A percentile compares a stretch with the other conserved stretches of the same genome.
phyloP scores from a whole-genome alignment of 2,888 invertebrate species.

The Liodrosophila aerea region DNA sequence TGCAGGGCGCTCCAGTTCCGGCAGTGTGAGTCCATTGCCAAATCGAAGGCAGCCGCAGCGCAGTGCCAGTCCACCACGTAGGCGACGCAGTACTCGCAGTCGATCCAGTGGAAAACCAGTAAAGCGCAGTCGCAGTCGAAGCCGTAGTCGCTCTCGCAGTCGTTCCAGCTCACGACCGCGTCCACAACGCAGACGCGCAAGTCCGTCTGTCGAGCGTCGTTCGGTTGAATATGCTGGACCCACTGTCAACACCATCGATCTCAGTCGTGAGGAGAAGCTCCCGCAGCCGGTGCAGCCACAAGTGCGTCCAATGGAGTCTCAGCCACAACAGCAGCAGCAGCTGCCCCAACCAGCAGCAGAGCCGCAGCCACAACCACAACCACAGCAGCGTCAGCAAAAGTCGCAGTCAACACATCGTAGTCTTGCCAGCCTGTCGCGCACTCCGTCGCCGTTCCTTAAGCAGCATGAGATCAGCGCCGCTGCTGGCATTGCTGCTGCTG shows the following conservation, averaged over 20 bases:
- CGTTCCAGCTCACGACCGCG: constrained; percentile 37
- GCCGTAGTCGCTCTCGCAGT: constrained; percentile 25
- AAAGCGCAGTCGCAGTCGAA: constrained; percentile 53
- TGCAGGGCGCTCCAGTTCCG: constrained; percentile 40
- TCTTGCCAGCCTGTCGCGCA: constrained; percentile 89
- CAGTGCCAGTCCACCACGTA: constrained; percentile 50
- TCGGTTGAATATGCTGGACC: constrained; percentile 77
- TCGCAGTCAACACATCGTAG: constrained; percentile 45
- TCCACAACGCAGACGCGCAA: constrained; percentile 34
- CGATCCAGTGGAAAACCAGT: constrained; percentile 36
- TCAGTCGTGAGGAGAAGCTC: constrained; percentile 66
- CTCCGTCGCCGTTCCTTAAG: constrained; percentile 92
- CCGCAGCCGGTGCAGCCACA: constrained; percentile 16
- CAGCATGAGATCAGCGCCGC: constrained; percentile 80
- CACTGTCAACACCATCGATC: constrained; percentile 72
- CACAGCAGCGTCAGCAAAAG: constrained; percentile 20
- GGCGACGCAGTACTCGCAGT: constrained; percentile 37
- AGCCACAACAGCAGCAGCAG: constrained; percentile 10
- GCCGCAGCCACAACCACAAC: too few species aligned
- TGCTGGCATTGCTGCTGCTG: constrained; percentile 11
- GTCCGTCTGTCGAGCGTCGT: constrained; percentile 49
- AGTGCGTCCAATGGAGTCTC: constrained; percentile 12
- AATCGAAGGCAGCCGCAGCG: constrained; percentile 53
- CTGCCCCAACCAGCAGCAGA: background rate
- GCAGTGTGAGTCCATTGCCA: constrained; percentile 50